Evolutionary conservation across 1,140 invertebrate species (phyloP), one percentile per base, ranked within the genome.

Genomic region (Aricia agestis): DNA sequence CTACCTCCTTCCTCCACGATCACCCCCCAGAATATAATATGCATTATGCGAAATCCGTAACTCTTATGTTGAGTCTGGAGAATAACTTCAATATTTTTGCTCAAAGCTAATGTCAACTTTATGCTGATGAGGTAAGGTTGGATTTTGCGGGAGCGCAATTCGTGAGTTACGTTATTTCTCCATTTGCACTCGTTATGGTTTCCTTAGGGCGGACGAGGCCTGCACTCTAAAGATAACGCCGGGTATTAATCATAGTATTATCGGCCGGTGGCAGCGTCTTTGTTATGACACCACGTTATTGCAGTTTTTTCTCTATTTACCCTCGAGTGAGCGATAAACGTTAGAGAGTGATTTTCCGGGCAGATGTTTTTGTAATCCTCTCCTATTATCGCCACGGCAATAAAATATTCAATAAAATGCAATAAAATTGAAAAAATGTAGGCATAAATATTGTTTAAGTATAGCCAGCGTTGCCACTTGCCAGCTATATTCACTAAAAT

Each of bases 1-100:
- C 67, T 6, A 52, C 70, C 57, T 13, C 72, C 70, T 45, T 36
- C 36, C 36, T 36, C 36, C 36, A 36, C 36, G 36, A 36, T 36
- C 36, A 36, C 36, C 36, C 71, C 57, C 72, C 73, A 66, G 84
- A 88, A 90, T 90, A 89, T 90, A 90, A 87, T 89, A 90, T 89
- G 88, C 88, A 89, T 90, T 90, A 90, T 90, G 88, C 88, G 88
- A 90, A 89, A 90, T 90, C 88, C 86, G 85, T 90, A 86, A 90
- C 86, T 90, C 86, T 90, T 85, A 82, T 86, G 82, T 82, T 74
- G 78, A 81, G 74, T 84, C 76, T 75, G 70, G 77, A 80, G 81
- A 84, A 87, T 86, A 86, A 81, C 85, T 86, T 84, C 82, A 82
- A 76, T 73, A 72, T 19, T 17, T 5, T 52, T 10, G 15, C 10